phyloP scores from a whole-genome alignment of 2,888 invertebrate genomes.

The Drosophila diplacantha region DNA sequence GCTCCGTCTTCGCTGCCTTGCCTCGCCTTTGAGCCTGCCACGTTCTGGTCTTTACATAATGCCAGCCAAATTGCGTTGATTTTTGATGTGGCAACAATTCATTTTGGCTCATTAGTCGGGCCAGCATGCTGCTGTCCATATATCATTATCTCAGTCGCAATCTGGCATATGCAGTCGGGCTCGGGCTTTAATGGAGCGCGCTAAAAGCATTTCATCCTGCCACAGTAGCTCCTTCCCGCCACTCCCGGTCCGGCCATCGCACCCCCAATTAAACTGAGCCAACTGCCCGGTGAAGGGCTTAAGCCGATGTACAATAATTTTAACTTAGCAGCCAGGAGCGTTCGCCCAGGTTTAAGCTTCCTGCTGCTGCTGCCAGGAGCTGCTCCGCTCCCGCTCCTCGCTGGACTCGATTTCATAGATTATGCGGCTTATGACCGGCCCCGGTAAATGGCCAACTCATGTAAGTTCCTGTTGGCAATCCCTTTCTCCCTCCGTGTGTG shows the following conservation, averaged over 20 bases:
- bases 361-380: neutral
- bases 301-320: conserved; percentile 49
- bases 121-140: conserved; percentile 61
- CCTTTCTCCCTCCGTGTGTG: neutral
- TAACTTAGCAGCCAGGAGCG: conserved; percentile 42
- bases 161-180: conserved; percentile 37
- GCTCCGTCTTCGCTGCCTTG: conserved; percentile 2
- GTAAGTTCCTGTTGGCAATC: conserved; percentile 31
- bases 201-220: conserved; percentile 42
- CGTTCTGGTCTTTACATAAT: conserved; percentile 57
- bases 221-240: neutral
- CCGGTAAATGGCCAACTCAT: conserved; percentile 44
- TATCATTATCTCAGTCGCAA: conserved; percentile 56
- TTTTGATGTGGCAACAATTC: conserved; percentile 70
- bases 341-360: conserved; percentile 33
- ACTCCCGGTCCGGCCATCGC: conserved; percentile 6
- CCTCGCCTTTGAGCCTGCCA: conserved; percentile 14
- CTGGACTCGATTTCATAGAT: conserved; percentile 44
- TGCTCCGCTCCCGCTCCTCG: conserved; percentile 4
- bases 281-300: conserved; percentile 34
- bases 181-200: conserved; percentile 41
- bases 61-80: conserved; percentile 67
- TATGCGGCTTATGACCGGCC: conserved; percentile 47
- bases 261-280: conserved; percentile 33
- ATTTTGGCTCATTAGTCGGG: conserved; percentile 67